Percentiles rank a stretch among this genome's conserved stretches.
phyloP scores from a whole-genome alignment of 2,888 invertebrate species.

The Pyralis farinalis region DNA sequence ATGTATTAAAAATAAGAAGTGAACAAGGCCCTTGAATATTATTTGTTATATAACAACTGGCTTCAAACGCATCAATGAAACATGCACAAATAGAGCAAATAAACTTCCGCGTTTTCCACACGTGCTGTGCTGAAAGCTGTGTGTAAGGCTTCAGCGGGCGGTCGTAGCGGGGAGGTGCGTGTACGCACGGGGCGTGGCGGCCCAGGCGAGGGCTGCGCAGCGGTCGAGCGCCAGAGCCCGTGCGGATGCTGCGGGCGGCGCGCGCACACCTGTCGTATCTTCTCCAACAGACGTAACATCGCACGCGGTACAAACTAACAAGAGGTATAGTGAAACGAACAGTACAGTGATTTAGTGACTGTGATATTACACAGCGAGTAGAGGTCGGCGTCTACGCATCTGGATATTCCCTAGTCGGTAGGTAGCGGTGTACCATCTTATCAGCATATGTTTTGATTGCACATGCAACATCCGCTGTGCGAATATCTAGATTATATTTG shows the following conservation, averaged over 20 bases:
- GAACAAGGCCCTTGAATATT: no score
- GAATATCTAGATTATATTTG: slow-evolving; percentile 40
- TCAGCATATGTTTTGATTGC: slow-evolving; percentile 57
- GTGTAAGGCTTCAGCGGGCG: slow-evolving; percentile 55
- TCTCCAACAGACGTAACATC: slow-evolving; percentile 24
- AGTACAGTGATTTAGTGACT: slow-evolving; percentile 64
- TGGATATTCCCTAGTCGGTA: slow-evolving; percentile 69
- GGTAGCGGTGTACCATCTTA: slow-evolving; percentile 59
- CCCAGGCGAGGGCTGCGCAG: slow-evolving; percentile 26
- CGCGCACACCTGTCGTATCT: slow-evolving; percentile 61
- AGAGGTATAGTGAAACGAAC: slow-evolving; percentile 48
- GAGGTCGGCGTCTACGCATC: slow-evolving; percentile 43
- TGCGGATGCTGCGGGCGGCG: slow-evolving; percentile 72
- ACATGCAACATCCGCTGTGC: slow-evolving; percentile 52
- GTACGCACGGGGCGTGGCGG: slow-evolving; percentile 58
- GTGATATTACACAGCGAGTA: slow-evolving; percentile 39
- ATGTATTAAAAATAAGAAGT: no score
- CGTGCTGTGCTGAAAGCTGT: slow-evolving; percentile 34
- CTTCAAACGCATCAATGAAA: no score
- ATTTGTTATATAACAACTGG: no score
- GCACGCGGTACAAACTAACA: slow-evolving; percentile 33
- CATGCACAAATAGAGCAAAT: neutral
- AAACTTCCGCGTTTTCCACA: slow-evolving; percentile 9
- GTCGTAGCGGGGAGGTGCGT: slow-evolving; percentile 60
- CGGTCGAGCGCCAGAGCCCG: slow-evolving; percentile 51